Base-by-base conservation (phyloP, 2,797 vertebrate species). In the Poecilia picta region DNA sequence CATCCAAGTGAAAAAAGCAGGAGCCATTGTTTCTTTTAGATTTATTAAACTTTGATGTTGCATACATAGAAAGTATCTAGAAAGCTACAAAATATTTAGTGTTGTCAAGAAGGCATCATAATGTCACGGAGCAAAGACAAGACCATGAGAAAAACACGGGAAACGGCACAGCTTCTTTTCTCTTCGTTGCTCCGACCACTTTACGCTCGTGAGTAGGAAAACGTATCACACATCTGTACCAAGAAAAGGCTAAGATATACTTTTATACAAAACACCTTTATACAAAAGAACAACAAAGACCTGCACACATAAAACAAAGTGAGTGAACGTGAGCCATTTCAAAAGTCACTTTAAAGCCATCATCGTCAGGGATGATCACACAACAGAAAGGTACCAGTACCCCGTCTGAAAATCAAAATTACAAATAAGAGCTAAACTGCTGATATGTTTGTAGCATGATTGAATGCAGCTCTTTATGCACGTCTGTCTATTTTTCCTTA, bases 1-100 rank as follows among this genome's bases (percentile, higher is more conserved):
- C 51, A 78, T 28, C 68, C 4, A 84, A 84, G 49, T 8, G 51
- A 28, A 80, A 83, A 81, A 81, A 76, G 47, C 73, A 80, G n/a
- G 13, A 84, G 36, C 74, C 33, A 43, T 39, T 79, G 66, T 86
- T 92, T 93, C 92, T 92, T 93, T 95, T 94, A 94, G 94, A 96
- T 98, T 98, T 99, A 98, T 99, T 99, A 96, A 97, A 97, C 96
- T 97, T 97, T 96, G 98, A 98, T 98, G 97, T 97, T 96, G 97
- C 97, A 97, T 98, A 98, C 98, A 99, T 99, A 99, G 97, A 99
- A 99, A 99, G 96, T 97, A 97, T 97, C 98, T 99, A 99, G 97
- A 99, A 99, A 99, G 98, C 98, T 99, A 99, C 97, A 99, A 99
- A 99, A 99, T 98, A 96, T 98, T 96, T 97, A 99, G 96, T 97